Base-by-base conservation (phyloP, 2,888 invertebrate species). In the Drosophila nr. medialis region DNA sequence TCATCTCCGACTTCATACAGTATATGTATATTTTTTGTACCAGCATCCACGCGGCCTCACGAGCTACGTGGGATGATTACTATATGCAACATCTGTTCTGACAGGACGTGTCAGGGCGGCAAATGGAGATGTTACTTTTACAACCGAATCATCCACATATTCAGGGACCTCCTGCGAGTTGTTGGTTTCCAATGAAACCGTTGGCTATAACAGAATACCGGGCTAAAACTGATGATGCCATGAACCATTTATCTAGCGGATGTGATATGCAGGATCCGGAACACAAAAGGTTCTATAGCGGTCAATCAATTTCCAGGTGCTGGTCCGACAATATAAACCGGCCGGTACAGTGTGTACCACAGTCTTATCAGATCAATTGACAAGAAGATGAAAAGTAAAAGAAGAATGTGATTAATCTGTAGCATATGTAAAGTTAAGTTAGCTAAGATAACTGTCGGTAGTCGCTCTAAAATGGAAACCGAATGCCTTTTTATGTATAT, bases 121-220 rank as follows among this genome's bases (percentile, higher is more conserved):
- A 4, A 32, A 32, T 32, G 0, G 32, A 32, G 32, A 32, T 32
- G 32, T 32, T 8, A 59, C 66, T 3, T 82, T 21, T 18, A 82
- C 80, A 8, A 77, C 69, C 3, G 29, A 48, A 18, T 0, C 48
- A 11, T 0, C 15, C 2, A 27, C 13, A 2, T 32, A 15, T 50
- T 18, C 40, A 7, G 72, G 66, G 2, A 36, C 51, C 1, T 24
- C 40, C 10, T 81, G 72, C 54, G 67, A 79, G 1, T 1, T 83
- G 30, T 50, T 83, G 27, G 74, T 79, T 0, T n/a, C 59, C 38
- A 72, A 72, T 29, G 67, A 36, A 11, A 64, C 70, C 3, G 2
- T 67, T 2, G 60, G 54, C 18, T 86, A 81, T 30, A 29, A 58
- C 0, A 86, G 81, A 78, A 54, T 83, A 86, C 45, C 73, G 83